phyloP scores from a whole-genome alignment of 2,888 invertebrate species.

The Acleris cristana region DNA sequence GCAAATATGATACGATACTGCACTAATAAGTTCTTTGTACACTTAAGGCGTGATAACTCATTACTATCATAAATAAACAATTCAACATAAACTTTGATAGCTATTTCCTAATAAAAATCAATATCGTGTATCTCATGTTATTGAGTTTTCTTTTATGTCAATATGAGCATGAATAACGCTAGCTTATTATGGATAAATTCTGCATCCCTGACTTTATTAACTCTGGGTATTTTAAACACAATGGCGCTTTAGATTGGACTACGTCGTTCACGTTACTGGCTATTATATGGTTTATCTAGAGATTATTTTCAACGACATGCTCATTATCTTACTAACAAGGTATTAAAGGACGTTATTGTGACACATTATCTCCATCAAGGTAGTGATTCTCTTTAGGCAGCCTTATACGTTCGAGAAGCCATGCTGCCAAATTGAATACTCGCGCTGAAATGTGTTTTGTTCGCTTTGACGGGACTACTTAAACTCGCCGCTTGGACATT shows the following conservation, averaged over 20 bases:
- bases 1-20: constrained; percentile 9
- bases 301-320: neutral
- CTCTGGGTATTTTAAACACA: neutral
- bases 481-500: too few species aligned
- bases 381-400: too few species aligned
- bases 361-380: neutral
- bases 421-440: too few species aligned
- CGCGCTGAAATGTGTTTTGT: too few species aligned
- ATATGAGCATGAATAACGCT: neutral
- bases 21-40: constrained; percentile 7
- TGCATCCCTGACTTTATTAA: neutral
- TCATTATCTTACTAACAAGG: neutral
- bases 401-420: too few species aligned
- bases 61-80: too few species aligned
- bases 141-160: neutral
- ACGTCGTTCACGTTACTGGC: neutral
- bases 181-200: neutral
- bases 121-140: too few species aligned
- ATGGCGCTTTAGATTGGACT: neutral
- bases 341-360: neutral
- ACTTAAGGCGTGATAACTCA: neutral
- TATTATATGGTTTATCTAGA: too few species aligned
- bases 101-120: too few species aligned
- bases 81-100: too few species aligned
- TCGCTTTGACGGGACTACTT: too few species aligned